phyloP scores from a whole-genome alignment of 2,888 invertebrate species.

The Cartodere bifasciata region DNA sequence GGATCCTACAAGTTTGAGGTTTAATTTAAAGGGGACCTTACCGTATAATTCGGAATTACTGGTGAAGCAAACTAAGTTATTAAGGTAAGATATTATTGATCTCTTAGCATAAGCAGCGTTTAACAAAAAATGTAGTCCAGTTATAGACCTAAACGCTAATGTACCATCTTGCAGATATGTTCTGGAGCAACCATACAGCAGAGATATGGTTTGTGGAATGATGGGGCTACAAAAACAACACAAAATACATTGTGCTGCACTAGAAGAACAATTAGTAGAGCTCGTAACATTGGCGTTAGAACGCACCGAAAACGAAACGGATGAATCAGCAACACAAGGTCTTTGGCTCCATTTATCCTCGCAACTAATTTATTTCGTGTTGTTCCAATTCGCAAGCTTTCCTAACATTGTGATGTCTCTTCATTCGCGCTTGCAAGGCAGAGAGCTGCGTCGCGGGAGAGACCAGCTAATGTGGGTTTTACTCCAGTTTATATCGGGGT shows the following conservation, averaged over 20 bases:
- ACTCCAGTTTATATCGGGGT: slow-evolving; percentile 92
- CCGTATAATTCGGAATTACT: slow-evolving; percentile 82
- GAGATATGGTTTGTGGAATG: slow-evolving; percentile 94
- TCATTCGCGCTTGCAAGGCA: slow-evolving; percentile 48
- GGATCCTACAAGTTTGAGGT: slow-evolving; percentile 66
- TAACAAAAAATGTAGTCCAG: no score
- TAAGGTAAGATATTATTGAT: no score
- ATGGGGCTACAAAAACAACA: slow-evolving; percentile 85
- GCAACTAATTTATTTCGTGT: slow-evolving; percentile 87
- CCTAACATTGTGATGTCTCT: slow-evolving; percentile 83
- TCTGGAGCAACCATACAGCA: slow-evolving; percentile 85
- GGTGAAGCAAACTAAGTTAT: slow-evolving; percentile 76
- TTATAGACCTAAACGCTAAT: no score
- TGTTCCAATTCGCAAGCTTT: slow-evolving; percentile 89
- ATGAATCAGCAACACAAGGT: slow-evolving; percentile 57
- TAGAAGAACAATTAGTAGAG: slow-evolving; percentile 89
- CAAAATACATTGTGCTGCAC: slow-evolving; percentile 53
- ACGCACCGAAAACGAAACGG: slow-evolving; percentile 57
- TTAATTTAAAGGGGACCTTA: slow-evolving; percentile 59
- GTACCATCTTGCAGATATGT: no score
- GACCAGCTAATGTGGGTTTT: slow-evolving; percentile 99
- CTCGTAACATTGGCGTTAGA: slow-evolving; percentile 87
- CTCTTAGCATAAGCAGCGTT: no score
- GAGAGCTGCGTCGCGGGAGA: slow-evolving; percentile 77
- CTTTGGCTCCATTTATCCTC: slow-evolving; percentile 89